Evolutionary conservation across 2,888 invertebrate species (phyloP).

Genomic region (Salticus scenicus): DNA sequence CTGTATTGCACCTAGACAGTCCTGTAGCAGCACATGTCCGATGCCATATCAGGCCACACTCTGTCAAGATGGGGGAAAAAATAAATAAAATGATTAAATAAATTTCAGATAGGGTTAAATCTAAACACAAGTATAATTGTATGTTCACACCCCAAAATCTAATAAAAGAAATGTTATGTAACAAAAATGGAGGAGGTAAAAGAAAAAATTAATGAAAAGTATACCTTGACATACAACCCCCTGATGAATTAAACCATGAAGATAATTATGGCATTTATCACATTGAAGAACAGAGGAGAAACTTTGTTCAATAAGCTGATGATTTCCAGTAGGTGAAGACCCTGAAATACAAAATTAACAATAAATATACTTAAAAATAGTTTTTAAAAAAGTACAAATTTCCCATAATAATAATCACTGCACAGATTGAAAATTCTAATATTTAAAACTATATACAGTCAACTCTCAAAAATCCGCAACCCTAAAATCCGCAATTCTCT

Average conservation of each 20-base stretch:
- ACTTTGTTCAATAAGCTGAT: conserved; percentile 81
- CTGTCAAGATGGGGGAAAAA: too few relatives aligned
- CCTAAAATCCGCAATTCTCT: too few relatives aligned
- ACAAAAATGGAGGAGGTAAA: background rate
- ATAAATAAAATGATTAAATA: background rate
- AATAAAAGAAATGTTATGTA: too few relatives aligned
- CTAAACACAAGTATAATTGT: too few relatives aligned
- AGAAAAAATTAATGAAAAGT: conserved; percentile 32
- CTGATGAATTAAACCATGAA: conserved; percentile 83
- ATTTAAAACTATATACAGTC: too few relatives aligned
- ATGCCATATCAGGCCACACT: conserved; percentile 84
- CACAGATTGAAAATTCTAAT: too few relatives aligned
- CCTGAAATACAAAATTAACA: conserved; percentile 10
- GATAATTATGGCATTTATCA: conserved; percentile 84
- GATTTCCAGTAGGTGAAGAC: conserved; percentile 73
- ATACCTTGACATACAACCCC: conserved; percentile 83
- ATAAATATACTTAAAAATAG: background rate
- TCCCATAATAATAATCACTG: background rate
- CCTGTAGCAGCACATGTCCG: conserved; percentile 82
- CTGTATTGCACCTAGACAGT: conserved; percentile 78
- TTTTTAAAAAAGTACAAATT: background rate
- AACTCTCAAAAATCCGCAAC: too few relatives aligned
- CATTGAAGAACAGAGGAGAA: conserved; percentile 83
- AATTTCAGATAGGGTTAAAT: too few relatives aligned
- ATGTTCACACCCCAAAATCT: too few relatives aligned